Base-by-base conservation (phyloP, 2,888 invertebrate species). In the Nesidiocoris tenuis region DNA sequence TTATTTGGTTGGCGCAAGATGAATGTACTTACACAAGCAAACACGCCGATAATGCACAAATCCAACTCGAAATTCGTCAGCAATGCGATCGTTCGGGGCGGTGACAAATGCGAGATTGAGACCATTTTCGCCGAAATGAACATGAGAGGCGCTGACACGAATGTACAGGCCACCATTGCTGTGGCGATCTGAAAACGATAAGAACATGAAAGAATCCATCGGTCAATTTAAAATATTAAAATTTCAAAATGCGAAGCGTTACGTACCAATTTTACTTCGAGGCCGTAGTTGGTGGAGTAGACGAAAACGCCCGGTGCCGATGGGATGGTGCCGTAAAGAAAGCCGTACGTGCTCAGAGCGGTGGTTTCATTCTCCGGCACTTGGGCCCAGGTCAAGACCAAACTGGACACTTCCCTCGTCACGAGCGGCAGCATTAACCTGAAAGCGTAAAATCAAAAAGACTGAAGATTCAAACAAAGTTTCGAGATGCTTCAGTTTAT, bases 231-330 rank as follows among this genome's bases (percentile, higher is more conserved):
- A 79, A 0, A 39, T 19, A n/a, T n/a, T n/a, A n/a, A n/a, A 70
- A 61, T 7, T 79, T 57, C 22, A 22, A 17, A n/a, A 63, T 74
- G 0, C 55, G 12, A 54, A 39, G n/a, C 16, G 12, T 17, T 5
- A 59, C 57, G 5, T 23, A 95, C 94, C 87, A 96, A 85, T 84
- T 96, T 95, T 76, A 93, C 88, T 83, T 94, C 95, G 71, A 95
- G 84, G 79, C 90, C 89, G 83, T 96, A 96, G 79, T 94, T 90
- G 59, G 92, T 89, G 0, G 97, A 94, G 84, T 96, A 95, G 1
- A 98, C 95, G 83, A 97, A 96, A 0, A 96, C 94, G n/a, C 95
- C 95, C 0, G 97, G 97, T 0, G 97, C 97, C 0, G 96, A 91
- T 0, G 98, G 98, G 83, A 98, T 93, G 0, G 96, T 96, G 74